phyloP scores from a whole-genome alignment of 2,113 vertebrate genomes.

The Leptobrachium ailaonicum region DNA sequence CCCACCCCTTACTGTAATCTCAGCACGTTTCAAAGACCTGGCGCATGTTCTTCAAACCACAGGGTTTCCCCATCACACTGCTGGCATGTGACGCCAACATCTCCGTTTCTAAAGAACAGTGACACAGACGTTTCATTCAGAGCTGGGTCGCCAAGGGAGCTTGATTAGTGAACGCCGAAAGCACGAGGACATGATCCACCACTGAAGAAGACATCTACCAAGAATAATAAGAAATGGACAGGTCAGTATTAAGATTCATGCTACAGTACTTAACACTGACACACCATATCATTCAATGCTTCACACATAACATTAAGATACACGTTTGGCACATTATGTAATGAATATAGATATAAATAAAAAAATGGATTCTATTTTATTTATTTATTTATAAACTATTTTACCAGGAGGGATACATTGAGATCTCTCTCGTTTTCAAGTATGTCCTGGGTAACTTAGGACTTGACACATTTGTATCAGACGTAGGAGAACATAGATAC shows the following conservation, averaged over 20 bases:
- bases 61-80: conserved; percentile 42
- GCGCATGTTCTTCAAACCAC: conserved; percentile 35
- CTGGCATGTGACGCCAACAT: conserved; percentile 18
- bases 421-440: no score
- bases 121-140: conserved; percentile 34
- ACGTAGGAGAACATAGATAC: no score
- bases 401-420: no score
- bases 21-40: conserved; percentile 42
- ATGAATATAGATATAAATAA: no score
- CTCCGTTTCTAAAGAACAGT: conserved; percentile 2
- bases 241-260: neutral
- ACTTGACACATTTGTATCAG: no score
- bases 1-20: conserved; percentile 38
- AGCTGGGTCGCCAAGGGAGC: neutral
- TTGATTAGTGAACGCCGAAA: neutral
- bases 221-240: neutral
- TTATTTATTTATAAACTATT: no score
- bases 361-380: no score
- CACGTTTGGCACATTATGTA: no score
- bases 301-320: no score
- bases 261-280: no score
- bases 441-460: no score
- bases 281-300: no score
- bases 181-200: neutral
- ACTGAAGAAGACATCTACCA: neutral